These are phyloP conservation scores for Drosophila bocqueti DNA, from an alignment of 1,140 invertebrate species.

Conservation along the genomic window DNA sequence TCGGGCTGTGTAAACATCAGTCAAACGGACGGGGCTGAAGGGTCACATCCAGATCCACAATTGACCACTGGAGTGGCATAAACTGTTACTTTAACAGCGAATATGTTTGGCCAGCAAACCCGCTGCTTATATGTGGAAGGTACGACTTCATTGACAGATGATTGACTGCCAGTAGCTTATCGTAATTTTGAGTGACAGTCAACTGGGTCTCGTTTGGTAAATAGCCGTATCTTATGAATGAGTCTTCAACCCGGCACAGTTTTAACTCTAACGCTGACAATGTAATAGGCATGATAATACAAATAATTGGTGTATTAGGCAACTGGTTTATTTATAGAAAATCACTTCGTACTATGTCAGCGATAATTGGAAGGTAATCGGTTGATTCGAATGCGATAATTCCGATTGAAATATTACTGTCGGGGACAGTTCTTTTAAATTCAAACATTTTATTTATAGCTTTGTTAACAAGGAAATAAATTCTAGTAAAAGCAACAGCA, in stretches of 20 bases:
- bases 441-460: not conserved
- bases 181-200: conserved; percentile 22
- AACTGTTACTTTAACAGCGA: conserved; percentile 41
- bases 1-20: conserved; percentile 9
- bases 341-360: conserved; percentile 12
- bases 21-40: conserved; percentile 1
- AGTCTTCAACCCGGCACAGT: not conserved
- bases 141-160: conserved; percentile 24
- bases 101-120: conserved; percentile 37
- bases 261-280: conserved; percentile 16
- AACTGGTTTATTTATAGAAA: conserved; percentile 32
- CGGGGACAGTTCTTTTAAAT: too few species aligned
- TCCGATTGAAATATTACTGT: conserved; percentile 16
- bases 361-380: conserved; percentile 51
- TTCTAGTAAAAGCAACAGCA: not conserved
- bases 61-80: conserved; percentile 46
- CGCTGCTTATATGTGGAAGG: conserved; percentile 1
- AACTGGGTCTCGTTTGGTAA: conserved; percentile 3
- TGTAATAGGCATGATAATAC: conserved; percentile 11
- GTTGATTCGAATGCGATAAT: conserved; percentile 15
- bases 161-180: conserved; percentile 39
- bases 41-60: conserved; percentile 35
- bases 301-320: conserved; percentile 32
- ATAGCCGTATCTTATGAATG: conserved; percentile 11
- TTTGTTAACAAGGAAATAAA: not conserved